Base-by-base conservation (phyloP, 2,888 invertebrate genomes). In the Tenthredo mesomela region DNA sequence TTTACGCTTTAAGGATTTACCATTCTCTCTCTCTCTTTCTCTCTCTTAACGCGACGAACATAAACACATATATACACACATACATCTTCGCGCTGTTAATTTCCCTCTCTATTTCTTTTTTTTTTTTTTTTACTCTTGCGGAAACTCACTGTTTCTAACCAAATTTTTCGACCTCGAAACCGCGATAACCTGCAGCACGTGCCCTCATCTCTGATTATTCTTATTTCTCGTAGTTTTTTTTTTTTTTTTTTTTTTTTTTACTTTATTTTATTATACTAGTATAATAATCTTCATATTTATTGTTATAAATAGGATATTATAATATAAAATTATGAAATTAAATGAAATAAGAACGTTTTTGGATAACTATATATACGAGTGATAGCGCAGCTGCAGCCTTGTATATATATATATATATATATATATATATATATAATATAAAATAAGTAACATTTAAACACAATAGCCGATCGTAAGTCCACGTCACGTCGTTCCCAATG, bases 81-180 rank as follows among this genome's bases (percentile, higher is more conserved):
- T 58, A 7, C n/a, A n/a, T 58, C 7, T 58, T 58, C 9, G 21
- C 58, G 18, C 58, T n/a, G 7, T 21, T 37, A n/a, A n/a, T 37
- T 33, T 67, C 33, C 40, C 12, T 73, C 43, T 7, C 40, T 43
- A 10, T 73, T 21, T 37, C 40, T 40, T 1, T 40, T 21, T 33
- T 33, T 5, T 18, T 15, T 33, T 33, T 18, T 40, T 21, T 18
- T 33, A 12, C 33, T 15, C 67, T 33, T 18, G 33, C 33, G 21
- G 33, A 67, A 67, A 67, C 25, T 67, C 33, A 33, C 67, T 33
- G 33, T 67, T 67, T 67, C 67, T 67, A 33, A 67, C 67, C 67
- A 33, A 67, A 67, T 15, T 29, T 67, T 33, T 33, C 15, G 18
- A 33, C 73, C 43, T 43, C 40, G 71, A 71, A 73, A 70, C 25